These are phyloP conservation scores for Eumacrocentrus americanus DNA, from an alignment of 2,888 invertebrate species.

Conservation along the genomic window DNA sequence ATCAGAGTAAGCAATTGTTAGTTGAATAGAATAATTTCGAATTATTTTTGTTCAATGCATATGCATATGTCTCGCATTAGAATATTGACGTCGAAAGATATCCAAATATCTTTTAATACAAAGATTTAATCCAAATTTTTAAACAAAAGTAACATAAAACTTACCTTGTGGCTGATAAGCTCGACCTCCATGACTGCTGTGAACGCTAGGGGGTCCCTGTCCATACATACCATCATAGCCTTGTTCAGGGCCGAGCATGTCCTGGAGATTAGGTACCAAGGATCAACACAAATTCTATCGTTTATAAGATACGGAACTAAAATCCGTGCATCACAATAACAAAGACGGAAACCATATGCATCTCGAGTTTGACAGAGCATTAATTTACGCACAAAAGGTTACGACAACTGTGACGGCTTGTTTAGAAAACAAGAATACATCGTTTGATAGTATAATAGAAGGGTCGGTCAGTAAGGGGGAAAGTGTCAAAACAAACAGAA, in stretches of 20 bases:
- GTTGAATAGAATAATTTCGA: not conserved
- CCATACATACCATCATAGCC: constrained; percentile 92
- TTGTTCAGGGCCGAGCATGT: constrained; percentile 90
- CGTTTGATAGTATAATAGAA: constrained; percentile 2
- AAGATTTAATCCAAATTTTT: not conserved
- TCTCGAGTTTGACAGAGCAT: not conserved
- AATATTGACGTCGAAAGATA: not conserved
- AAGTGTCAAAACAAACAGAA: constrained; percentile 22
- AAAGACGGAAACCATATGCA: not conserved
- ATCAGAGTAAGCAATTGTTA: constrained; percentile 4
- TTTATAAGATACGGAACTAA: constrained; percentile 11
- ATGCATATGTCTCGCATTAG: not conserved
- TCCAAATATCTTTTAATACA: not conserved
- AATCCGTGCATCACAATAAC: not conserved
- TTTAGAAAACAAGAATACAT: constrained; percentile 4
- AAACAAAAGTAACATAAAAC: constrained; percentile 44
- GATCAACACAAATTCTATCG: constrained; percentile 53
- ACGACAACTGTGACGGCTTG: constrained; percentile 2
- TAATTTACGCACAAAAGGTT: constrained; percentile 2
- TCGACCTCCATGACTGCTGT: constrained; percentile 79
- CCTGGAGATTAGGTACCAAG: constrained; percentile 67
- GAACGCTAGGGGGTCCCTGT: constrained; percentile 87
- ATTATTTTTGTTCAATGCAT: not conserved
- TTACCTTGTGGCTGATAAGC: constrained; percentile 88
- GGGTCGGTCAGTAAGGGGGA: not conserved